Percentiles rank a stretch among this genome's conserved stretches.
phyloP scores from a whole-genome alignment of 64 coral and sea anemone genomes.

The Acropora yongei region DNA sequence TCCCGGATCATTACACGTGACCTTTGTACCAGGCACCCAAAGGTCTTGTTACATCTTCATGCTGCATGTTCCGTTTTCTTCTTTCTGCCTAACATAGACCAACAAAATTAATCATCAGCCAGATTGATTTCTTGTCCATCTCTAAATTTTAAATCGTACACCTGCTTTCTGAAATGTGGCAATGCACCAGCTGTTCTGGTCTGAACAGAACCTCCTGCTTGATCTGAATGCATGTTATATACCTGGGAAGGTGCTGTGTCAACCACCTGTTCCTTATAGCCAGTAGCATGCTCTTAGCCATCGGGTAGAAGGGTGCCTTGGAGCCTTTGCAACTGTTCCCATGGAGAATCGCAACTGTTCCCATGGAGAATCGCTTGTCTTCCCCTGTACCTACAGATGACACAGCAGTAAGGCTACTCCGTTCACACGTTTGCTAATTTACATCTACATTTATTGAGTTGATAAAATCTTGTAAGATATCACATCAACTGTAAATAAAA shows the following conservation, averaged over 20 bases:
- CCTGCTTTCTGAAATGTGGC: constrained; percentile 23
- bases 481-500: too few species aligned
- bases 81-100: constrained; percentile 33
- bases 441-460: too few species aligned
- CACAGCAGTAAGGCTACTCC: constrained; percentile 43
- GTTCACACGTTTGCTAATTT: constrained; percentile 21
- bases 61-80: constrained; percentile 31
- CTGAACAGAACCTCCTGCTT: constrained; percentile 34
- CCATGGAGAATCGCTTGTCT: constrained; percentile 44
- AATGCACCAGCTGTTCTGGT: neutral
- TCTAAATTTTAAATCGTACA: constrained; percentile 43
- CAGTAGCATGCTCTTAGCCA: constrained; percentile 2
- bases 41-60: constrained; percentile 21
- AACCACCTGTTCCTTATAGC: constrained; percentile 6
- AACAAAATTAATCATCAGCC: constrained; percentile 23
- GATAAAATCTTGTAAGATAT: too few species aligned
- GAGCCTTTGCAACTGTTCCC: constrained; percentile 22
- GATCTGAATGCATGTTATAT: neutral
- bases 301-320: constrained; percentile 45
- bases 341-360: constrained; percentile 21
- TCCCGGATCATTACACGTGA: constrained; percentile 11
- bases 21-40: constrained; percentile 24
- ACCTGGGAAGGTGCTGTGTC: constrained; percentile 16
- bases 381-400: constrained; percentile 35
- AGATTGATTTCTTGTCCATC: constrained; percentile 19